phyloP scores from a whole-genome alignment of 2,797 vertebrate species.

The Oceanodroma leucorhoa region DNA sequence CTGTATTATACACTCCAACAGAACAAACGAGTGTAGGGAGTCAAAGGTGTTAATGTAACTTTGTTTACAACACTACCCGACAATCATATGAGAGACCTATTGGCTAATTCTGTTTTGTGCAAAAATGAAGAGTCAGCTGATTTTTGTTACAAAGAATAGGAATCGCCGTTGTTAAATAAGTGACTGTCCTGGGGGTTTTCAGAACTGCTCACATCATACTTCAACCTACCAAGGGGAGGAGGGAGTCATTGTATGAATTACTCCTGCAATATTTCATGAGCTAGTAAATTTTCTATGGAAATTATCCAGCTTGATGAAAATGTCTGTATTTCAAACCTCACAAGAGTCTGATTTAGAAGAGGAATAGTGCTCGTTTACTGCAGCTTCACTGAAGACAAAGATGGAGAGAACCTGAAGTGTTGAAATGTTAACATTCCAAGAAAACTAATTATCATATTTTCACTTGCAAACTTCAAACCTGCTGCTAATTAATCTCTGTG shows the following conservation, averaged over 20 bases:
- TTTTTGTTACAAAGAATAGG: slow-evolving; percentile 29
- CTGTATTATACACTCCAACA: neutral
- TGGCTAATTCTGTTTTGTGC: neutral
- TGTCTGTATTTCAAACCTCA: slow-evolving; percentile 61
- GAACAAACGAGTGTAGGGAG: neutral
- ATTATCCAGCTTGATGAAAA: slow-evolving; percentile 65
- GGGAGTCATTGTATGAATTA: slow-evolving; percentile 23
- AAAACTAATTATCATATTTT: slow-evolving; percentile 70
- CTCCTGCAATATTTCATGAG: slow-evolving; percentile 59
- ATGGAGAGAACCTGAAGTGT: slow-evolving; percentile 44
- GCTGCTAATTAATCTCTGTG: slow-evolving; percentile 68
- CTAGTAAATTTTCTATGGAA: slow-evolving; percentile 65
- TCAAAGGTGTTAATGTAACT: neutral
- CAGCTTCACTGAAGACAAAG: slow-evolving; percentile 57
- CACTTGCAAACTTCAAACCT: slow-evolving; percentile 67
- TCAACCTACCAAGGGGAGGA: slow-evolving; percentile 29
- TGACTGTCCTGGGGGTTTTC: slow-evolving; percentile 43
- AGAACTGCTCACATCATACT: slow-evolving; percentile 31
- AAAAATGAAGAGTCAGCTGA: slow-evolving; percentile 33
- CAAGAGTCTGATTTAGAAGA: slow-evolving; percentile 65
- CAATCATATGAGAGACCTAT: neutral
- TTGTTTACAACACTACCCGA: neutral
- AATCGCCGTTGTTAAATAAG: slow-evolving; percentile 5
- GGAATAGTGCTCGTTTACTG: slow-evolving; percentile 66
- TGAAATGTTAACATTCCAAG: slow-evolving; percentile 52